Percentiles rank a stretch among this genome's conserved stretches.
Evolutionary conservation across 2,888 invertebrate species (phyloP).

Genomic region (Synanthedon vespiformis): DNA sequence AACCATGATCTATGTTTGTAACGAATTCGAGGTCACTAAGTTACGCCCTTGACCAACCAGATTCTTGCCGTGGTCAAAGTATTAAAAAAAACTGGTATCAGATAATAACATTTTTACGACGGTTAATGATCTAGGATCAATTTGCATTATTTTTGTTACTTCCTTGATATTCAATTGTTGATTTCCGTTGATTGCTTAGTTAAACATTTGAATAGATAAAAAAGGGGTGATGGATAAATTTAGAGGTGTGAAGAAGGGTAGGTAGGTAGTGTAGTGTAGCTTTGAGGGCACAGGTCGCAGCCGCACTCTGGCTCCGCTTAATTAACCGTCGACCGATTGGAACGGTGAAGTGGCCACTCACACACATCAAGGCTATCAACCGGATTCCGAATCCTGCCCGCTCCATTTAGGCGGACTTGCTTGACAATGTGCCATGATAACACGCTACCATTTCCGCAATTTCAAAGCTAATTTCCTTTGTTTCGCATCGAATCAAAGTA

Average conservation of each 20-base stretch:
- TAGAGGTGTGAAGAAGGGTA: slow-evolving; percentile 14
- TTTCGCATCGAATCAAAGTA: no score
- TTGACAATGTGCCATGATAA: slow-evolving; percentile 27
- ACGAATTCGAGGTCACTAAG: slow-evolving; percentile 34
- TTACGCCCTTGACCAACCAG: slow-evolving; percentile 48
- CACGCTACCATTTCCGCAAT: slow-evolving; percentile 48
- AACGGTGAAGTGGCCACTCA: slow-evolving; percentile 64
- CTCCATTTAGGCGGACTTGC: slow-evolving; percentile 63
- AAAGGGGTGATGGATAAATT: not conserved
- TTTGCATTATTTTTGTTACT: not conserved
- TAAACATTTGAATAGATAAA: not conserved
- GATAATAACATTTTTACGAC: slow-evolving; percentile 9
- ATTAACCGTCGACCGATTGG: slow-evolving; percentile 57
- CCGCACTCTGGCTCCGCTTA: slow-evolving; percentile 38
- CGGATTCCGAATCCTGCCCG: slow-evolving; percentile 62
- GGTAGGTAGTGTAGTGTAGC: slow-evolving; percentile 2
- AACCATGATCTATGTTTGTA: slow-evolving; percentile 19
- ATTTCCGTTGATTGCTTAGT: no score
- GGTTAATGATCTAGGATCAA: not conserved
- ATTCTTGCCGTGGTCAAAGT: slow-evolving; percentile 39
- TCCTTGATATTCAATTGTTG: not conserved
- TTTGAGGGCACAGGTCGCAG: slow-evolving; percentile 6
- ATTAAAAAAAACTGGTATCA: slow-evolving; percentile 20
- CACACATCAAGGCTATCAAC: slow-evolving; percentile 62
- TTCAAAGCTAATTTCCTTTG: slow-evolving; percentile 8